Evolutionary conservation across 2,888 invertebrate genomes (phyloP).

Genomic region (Sthenelais limicola): DNA sequence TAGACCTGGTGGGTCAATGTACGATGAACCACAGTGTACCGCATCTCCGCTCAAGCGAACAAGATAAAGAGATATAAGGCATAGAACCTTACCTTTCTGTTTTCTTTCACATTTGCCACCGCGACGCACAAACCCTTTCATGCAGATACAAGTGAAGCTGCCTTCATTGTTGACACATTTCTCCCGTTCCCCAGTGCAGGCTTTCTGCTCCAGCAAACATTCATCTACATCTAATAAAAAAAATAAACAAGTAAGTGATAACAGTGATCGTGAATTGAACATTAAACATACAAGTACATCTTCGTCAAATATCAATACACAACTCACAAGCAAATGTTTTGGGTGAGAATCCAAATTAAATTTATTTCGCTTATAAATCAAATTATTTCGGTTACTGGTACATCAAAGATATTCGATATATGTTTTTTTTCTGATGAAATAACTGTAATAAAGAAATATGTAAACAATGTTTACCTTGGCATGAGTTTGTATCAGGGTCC

Average conservation of each 20-base stretch:
- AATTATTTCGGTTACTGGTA: too few species aligned
- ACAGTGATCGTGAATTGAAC: neutral
- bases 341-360: too few species aligned
- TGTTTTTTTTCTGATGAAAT: too few species aligned
- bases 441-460: neutral
- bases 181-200: conserved; percentile 40
- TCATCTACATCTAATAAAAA: conserved; percentile 5
- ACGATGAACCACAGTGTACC: too few species aligned
- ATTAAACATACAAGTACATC: too few species aligned
- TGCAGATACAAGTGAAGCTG: conserved; percentile 50
- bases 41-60: too few species aligned
- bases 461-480: conserved; percentile 19
- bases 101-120: conserved; percentile 56
- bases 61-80: too few species aligned
- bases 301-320: too few species aligned
- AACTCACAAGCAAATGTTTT: too few species aligned
- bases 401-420: too few species aligned
- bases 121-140: conserved; percentile 54
- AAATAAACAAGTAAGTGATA: neutral
- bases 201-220: neutral
- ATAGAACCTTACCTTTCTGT: conserved; percentile 53
- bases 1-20: too few species aligned
- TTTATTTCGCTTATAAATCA: too few species aligned
- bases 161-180: conserved; percentile 14
- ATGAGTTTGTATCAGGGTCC: neutral